A percentile compares a stretch with the other conserved stretches of the same genome.
Evolutionary conservation across 2,113 vertebrate species (phyloP).

Genomic region (Hippoglossus stenolepis): DNA sequence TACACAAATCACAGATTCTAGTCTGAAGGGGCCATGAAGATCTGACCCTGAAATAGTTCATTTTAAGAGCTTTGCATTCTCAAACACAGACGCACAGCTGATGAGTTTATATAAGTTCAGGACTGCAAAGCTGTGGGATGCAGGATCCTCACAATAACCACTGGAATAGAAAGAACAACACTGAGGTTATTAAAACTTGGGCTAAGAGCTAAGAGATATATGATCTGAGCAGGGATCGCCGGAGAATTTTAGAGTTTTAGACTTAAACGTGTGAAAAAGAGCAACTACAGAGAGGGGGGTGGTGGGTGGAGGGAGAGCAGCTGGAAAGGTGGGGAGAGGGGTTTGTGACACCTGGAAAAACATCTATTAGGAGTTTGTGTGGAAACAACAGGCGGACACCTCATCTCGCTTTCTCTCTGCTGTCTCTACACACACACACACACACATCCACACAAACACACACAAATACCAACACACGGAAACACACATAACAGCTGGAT

Average conservation of each 20-base stretch:
- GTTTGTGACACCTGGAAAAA: slow-evolving; percentile 64
- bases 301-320: slow-evolving; percentile 24
- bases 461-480: neutral
- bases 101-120: neutral
- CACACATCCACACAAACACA: too few relatives aligned
- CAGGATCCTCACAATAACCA: slow-evolving; percentile 20
- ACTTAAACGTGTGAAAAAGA: slow-evolving; percentile 40
- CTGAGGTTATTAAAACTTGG: slow-evolving; percentile 3
- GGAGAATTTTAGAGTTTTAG: slow-evolving; percentile 26
- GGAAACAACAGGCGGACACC: slow-evolving; percentile 51
- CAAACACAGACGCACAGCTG: slow-evolving; percentile 1
- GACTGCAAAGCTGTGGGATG: slow-evolving; percentile 15
- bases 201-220: neutral
- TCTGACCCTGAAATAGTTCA: neutral
- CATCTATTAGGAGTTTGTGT: slow-evolving; percentile 49
- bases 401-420: slow-evolving; percentile 28
- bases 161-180: slow-evolving; percentile 27
- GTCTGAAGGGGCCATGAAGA: too few relatives aligned
- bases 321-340: slow-evolving; percentile 27
- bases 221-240: slow-evolving; percentile 7
- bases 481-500: slow-evolving; percentile 67
- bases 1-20: neutral
- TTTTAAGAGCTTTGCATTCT: neutral
- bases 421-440: slow-evolving; percentile 25
- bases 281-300: neutral